Evolutionary conservation across 2,888 invertebrate genomes (phyloP), one percentile per base, ranked within the genome.

Genomic region (Graphium colonna): DNA sequence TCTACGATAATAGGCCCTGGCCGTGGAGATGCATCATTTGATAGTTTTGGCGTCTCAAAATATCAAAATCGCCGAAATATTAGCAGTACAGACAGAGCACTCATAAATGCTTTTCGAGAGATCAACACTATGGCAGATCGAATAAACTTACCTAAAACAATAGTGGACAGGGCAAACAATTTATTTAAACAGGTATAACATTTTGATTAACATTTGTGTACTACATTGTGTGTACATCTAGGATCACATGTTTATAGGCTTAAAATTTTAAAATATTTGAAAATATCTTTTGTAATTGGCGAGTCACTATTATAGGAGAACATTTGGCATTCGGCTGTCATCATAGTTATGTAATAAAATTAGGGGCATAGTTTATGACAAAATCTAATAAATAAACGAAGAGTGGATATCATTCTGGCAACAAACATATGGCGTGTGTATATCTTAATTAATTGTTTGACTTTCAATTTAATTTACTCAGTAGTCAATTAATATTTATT

Each of bases 81-180:
- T 91, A 98, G 96, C 82, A 98, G 97, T 82, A 89, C 98, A 3
- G 99, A 99, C 77, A 92, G 99, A 79, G 96, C 99, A 1, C 90
- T 99, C 52, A 95, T 98, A 47, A 97, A 97, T 84, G 98, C 99
- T 16, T 98, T 98, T 82, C 93, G 96, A 79, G 98, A 99, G 90
- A 99, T 99, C 46, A 96, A 94, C 68, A 96, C 96, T 57, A 99
- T 99, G 99, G 98, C 98, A 0, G 99, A 99, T 81, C 92, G 99
- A 51, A 98, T 99, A 57, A 98, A 99, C 89, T 91, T 99, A 68
- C 97, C 99, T 0, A 95, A 96, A 81, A 98, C 98, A 36, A 99
- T 99, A 72, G 96, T 98, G 9, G 99, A 99, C 76, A 92, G 98
- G 73, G 98, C 98, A 1, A 98, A 98, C 74, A 96, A 96, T 77